Conservation (phyloP, 2,113 vertebrate species). For the rat (Rattus norvegicus) region DNA sequence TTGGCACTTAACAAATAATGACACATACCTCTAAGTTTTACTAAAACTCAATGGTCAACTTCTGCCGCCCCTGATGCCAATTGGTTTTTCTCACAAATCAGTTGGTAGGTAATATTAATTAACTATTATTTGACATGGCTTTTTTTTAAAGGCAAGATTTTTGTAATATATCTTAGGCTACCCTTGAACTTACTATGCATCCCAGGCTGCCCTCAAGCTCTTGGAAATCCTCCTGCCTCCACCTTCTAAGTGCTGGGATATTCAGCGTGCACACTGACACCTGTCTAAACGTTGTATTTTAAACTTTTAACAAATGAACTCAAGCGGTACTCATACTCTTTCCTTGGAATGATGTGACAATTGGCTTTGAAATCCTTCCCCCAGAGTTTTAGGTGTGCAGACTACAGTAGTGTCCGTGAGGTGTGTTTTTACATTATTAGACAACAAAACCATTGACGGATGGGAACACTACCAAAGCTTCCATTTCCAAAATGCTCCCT, state of each 20-base stretch:
- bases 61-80: background rate
- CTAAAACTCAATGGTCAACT: background rate
- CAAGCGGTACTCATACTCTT: background rate
- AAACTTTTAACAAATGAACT: conserved; percentile 27
- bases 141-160: background rate
- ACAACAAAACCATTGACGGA: background rate
- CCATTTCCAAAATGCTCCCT: conserved; percentile 30
- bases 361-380: background rate
- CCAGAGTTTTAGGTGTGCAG: background rate
- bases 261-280: background rate
- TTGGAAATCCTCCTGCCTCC: background rate
- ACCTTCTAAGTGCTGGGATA: background rate
- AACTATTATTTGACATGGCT: background rate
- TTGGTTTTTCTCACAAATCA: background rate
- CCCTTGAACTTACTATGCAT: background rate
- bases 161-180: background rate
- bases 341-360: background rate
- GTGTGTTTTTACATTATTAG: background rate
- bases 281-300: background rate
- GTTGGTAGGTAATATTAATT: background rate
- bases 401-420: background rate
- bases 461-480: conserved; percentile 8
- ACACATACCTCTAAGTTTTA: conserved; percentile 30
- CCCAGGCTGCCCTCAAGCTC: background rate
- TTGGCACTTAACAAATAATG: background rate